Evolutionary conservation across 2,113 vertebrate species (phyloP).

Genomic region (Aythya baeri): DNA sequence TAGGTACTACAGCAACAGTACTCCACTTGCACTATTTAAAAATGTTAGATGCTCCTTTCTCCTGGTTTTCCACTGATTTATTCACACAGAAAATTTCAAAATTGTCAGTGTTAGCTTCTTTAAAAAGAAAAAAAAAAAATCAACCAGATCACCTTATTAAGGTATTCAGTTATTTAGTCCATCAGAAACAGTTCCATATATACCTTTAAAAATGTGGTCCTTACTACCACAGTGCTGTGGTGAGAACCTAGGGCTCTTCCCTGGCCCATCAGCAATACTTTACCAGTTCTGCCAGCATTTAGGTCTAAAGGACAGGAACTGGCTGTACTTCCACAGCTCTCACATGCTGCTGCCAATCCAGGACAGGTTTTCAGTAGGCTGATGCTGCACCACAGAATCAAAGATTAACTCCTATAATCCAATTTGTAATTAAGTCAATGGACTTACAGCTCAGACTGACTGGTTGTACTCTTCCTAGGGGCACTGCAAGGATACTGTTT

Average conservation of each 20-base stretch:
- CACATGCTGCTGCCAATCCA: neutral
- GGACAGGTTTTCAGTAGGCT: neutral
- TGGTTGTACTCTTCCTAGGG: neutral
- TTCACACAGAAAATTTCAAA: neutral
- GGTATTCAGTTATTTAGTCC: neutral
- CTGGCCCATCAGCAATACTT: neutral
- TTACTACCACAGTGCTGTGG: neutral
- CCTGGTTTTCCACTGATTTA: neutral
- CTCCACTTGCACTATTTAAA: neutral
- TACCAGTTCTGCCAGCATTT: neutral
- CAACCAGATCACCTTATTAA: neutral
- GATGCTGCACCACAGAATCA: conserved; percentile 14
- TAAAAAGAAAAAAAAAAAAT: neutral
- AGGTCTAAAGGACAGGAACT: conserved; percentile 34
- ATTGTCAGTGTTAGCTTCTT: neutral
- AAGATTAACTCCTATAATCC: conserved; percentile 58
- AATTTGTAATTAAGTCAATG: conserved; percentile 61
- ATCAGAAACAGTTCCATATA: neutral
- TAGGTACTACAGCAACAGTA: neutral
- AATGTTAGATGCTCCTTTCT: neutral
- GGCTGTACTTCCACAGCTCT: conserved; percentile 39
- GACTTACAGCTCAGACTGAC: neutral
- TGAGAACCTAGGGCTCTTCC: neutral
- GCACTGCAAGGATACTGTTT: neutral
- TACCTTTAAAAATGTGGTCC: neutral